These are phyloP conservation scores for Coleophora deauratella DNA, from an alignment of 2,888 invertebrate genomes.

Conservation along the genomic window DNA sequence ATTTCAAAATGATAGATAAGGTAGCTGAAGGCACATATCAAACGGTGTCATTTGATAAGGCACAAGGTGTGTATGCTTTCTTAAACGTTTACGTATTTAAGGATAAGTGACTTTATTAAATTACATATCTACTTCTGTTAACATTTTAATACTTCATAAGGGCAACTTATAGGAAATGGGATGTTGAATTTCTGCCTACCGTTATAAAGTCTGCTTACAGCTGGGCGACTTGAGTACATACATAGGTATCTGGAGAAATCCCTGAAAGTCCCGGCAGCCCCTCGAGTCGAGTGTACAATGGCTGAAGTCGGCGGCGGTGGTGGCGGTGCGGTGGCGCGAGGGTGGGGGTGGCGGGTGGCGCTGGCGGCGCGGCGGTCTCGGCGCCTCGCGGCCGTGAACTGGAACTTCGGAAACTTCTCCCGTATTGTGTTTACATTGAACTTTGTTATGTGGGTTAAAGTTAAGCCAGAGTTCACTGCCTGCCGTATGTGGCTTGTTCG, in stretches of 20 bases:
- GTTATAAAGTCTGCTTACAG: background rate
- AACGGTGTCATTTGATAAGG: conserved; percentile 71
- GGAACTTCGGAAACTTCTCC: conserved; percentile 67
- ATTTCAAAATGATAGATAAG: conserved; percentile 71
- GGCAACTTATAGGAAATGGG: too few species aligned
- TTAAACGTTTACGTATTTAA: conserved; percentile 36
- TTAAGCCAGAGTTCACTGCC: conserved; percentile 68
- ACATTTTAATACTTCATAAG: too few species aligned
- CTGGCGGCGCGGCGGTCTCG: conserved; percentile 25
- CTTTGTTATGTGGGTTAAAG: conserved; percentile 75
- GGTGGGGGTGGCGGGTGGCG: conserved; percentile 15
- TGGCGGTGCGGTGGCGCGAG: conserved; percentile 16
- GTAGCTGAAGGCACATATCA: conserved; percentile 58
- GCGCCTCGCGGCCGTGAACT: conserved; percentile 67
- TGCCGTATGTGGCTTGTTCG: conserved; percentile 59
- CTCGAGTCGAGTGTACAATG: conserved; percentile 19
- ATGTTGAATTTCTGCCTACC: too few species aligned
- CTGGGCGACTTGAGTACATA: background rate
- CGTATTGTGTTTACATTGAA: conserved; percentile 75
- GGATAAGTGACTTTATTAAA: conserved; percentile 11
- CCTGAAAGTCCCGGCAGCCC: background rate
- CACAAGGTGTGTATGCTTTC: conserved; percentile 58
- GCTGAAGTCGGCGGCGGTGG: conserved; percentile 21
- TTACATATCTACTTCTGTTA: conserved; percentile 8
- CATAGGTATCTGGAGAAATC: background rate